phyloP scores from a whole-genome alignment of 2,113 vertebrate genomes.

The Antechinus flavipes region DNA sequence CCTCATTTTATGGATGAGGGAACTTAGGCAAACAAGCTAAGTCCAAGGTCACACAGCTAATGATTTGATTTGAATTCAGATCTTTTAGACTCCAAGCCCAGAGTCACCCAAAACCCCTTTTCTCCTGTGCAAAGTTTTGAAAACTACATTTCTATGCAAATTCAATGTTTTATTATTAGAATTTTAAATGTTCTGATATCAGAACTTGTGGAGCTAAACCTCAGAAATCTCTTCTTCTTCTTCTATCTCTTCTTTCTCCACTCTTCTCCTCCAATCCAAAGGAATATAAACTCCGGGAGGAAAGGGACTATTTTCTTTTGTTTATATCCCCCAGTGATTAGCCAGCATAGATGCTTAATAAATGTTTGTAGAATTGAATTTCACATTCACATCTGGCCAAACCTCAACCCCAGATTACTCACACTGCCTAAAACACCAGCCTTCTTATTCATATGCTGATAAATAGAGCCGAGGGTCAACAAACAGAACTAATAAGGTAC shows the following conservation, averaged over 20 bases:
- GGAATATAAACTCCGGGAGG: not conserved
- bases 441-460: not conserved
- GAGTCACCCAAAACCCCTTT: not conserved
- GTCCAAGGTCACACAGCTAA: not conserved
- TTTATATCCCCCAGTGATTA: not conserved
- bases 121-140: not conserved
- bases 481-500: not conserved
- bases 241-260: no score
- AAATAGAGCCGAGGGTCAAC: not conserved
- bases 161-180: not conserved
- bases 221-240: not conserved
- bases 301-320: not conserved
- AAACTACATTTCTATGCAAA: not conserved
- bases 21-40: not conserved
- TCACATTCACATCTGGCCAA: not conserved
- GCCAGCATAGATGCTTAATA: no score
- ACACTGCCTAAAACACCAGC: not conserved
- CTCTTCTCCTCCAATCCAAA: not conserved
- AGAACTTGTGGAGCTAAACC: not conserved
- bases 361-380: not conserved
- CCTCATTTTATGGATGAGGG: no score
- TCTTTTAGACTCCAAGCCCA: not conserved
- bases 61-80: not conserved
- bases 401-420: not conserved
- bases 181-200: not conserved